Base-by-base conservation (phyloP, 2,113 vertebrate species). In the Melospiza melodia region DNA sequence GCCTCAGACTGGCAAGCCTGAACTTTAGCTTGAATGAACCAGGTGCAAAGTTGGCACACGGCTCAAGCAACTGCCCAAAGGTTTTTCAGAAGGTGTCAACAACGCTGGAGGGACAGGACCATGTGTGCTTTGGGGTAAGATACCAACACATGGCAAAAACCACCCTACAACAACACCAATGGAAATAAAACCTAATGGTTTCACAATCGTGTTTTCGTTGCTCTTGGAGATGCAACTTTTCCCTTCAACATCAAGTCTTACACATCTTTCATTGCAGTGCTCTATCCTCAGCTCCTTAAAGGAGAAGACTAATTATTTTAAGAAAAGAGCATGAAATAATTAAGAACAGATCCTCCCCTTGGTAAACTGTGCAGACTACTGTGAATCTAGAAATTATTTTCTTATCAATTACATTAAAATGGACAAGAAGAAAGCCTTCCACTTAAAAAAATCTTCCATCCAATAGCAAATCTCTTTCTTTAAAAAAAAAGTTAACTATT, bases 261-360 rank as follows among this genome's bases (percentile, higher is more conserved):
- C 1, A n/a, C 22, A 46, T 37, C 62, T 44, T 78, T 77, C 51
- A 66, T 23, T 77, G 51, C 39, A 89, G 23, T 19, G 14, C 8
- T 83, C 18, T 71, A n/a, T 49, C 33, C 66, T 84, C 41, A 63
- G 21, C 12, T 61, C 19, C 82, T 94, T 89, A 28, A 28, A 91
- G 12, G 18, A n/a, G 17, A 31, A 10, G 10, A n/a, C 9, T 66
- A 92, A 93, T 94, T 89, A 90, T 61, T 91, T 68, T 74, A 83
- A 95, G 66, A 73, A 54, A 87, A 90, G 21, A 82, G 65, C 67
- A 80, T 74, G 30, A 93, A 65, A 90, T 88, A 94, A 87, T 52
- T 93, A 83, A 73, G 75, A 92, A 49, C 62, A 90, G 59, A 71
- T 73, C 55, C 58, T 72, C 20, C 17, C 75, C 28, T 85, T 86